These are phyloP conservation scores for Forficula auricularia DNA, from an alignment of 1,140 invertebrate species.

Conservation along the genomic window DNA sequence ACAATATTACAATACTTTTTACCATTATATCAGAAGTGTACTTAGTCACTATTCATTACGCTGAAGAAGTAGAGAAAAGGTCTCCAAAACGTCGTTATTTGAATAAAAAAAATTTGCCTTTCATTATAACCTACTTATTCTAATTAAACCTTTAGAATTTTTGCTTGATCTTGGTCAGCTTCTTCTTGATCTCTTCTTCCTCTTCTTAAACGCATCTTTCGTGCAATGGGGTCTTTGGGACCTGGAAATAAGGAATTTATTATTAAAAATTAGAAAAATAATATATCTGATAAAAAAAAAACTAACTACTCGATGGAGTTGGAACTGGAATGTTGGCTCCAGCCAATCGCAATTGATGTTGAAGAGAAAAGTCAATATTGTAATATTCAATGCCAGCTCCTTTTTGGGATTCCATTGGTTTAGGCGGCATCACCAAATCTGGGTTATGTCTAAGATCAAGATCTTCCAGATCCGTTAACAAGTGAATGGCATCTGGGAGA, in stretches of 20 bases:
- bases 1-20: no score
- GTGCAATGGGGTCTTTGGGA: slow-evolving; percentile 74
- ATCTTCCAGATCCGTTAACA: slow-evolving; percentile 75
- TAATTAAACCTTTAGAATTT: slow-evolving; percentile 65
- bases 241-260: slow-evolving; percentile 23
- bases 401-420: slow-evolving; percentile 62
- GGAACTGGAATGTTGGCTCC: slow-evolving; percentile 70
- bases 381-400: slow-evolving; percentile 86
- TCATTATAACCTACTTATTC: background rate
- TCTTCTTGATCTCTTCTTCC: slow-evolving; percentile 52
- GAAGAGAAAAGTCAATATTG: slow-evolving; percentile 96
- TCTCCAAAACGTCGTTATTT: no score
- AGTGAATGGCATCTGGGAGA: slow-evolving; percentile 90
- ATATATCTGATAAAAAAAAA: slow-evolving; percentile 2
- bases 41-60: no score
- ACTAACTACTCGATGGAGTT: slow-evolving; percentile 41
- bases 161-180: slow-evolving; percentile 80
- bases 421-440: slow-evolving; percentile 93
- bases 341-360: slow-evolving; percentile 80
- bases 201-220: slow-evolving; percentile 72
- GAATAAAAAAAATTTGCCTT: no score
- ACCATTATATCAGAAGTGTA: no score
- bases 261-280: slow-evolving; percentile 2
- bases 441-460: slow-evolving; percentile 87
- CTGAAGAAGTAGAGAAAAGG: no score